Percentiles rank a stretch among this genome's conserved stretches.
Conservation (phyloP, 2,888 invertebrate genomes). For the Lutraria lutraria region DNA sequence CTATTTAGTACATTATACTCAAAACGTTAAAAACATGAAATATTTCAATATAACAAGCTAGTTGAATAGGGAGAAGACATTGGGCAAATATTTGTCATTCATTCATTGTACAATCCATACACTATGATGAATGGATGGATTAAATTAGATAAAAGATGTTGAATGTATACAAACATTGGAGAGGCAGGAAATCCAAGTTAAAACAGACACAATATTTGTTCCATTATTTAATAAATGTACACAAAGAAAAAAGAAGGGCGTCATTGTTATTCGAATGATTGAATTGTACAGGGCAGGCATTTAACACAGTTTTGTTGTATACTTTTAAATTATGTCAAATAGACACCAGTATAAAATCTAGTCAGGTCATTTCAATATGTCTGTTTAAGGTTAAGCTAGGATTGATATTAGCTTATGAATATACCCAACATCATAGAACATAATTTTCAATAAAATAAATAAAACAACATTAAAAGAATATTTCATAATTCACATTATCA, state of each 20-base stretch:
- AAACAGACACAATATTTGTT: neutral
- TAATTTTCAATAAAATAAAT: no score
- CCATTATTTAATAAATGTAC: neutral
- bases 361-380: no score
- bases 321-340: no score
- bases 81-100: neutral
- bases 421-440: no score
- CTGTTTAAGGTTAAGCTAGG: no score
- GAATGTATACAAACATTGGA: neutral
- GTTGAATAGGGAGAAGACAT: neutral
- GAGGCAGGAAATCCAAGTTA: neutral
- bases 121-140: slow-evolving; percentile 1
- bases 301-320: no score
- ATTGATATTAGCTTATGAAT: no score
- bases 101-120: neutral
- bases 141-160: slow-evolving; percentile 4
- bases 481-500: no score
- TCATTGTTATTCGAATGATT: no score
- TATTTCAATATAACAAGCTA: neutral
- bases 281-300: no score
- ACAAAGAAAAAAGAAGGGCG: neutral
- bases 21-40: neutral
- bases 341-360: no score
- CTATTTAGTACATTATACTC: neutral
- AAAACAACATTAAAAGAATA: no score